A percentile compares a stretch with the other conserved stretches of the same genome.
These are phyloP conservation scores for Kryptolebias ocellatus DNA, from an alignment of 2,797 vertebrate genomes.

Conservation along the genomic window DNA sequence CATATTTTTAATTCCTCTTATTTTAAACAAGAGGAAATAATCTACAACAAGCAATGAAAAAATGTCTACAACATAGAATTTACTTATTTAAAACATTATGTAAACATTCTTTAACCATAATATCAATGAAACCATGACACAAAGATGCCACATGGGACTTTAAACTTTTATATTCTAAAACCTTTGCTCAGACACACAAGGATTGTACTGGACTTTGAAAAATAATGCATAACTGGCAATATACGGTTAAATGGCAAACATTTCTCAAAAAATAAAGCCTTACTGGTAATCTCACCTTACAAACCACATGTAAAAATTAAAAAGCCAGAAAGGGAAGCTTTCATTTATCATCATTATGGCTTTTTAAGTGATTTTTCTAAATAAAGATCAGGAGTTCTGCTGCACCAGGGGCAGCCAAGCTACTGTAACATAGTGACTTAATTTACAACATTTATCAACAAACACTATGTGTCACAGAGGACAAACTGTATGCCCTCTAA, in stretches of 20 bases:
- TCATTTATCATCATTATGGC: background rate
- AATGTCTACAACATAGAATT: too few relatives aligned
- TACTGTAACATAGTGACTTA: too few relatives aligned
- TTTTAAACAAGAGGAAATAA: background rate
- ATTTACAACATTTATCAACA: too few relatives aligned
- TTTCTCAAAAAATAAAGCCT: background rate
- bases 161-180: conserved; percentile 11
- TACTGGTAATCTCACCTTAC: background rate
- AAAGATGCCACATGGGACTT: background rate
- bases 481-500: too few relatives aligned
- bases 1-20: background rate
- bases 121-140: conserved; percentile 8
- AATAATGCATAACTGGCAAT: background rate
- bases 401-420: too few relatives aligned
- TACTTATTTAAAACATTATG: too few relatives aligned
- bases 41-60: too few relatives aligned
- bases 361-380: background rate
- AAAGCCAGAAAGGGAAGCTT: too few relatives aligned
- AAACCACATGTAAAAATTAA: background rate
- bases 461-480: too few relatives aligned
- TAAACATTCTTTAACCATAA: too few relatives aligned
- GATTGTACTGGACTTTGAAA: background rate
- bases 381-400: background rate
- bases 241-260: background rate
- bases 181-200: conserved; percentile 6